Conservation (phyloP, 2,113 vertebrate species). For the Sylvia atricapilla region DNA sequence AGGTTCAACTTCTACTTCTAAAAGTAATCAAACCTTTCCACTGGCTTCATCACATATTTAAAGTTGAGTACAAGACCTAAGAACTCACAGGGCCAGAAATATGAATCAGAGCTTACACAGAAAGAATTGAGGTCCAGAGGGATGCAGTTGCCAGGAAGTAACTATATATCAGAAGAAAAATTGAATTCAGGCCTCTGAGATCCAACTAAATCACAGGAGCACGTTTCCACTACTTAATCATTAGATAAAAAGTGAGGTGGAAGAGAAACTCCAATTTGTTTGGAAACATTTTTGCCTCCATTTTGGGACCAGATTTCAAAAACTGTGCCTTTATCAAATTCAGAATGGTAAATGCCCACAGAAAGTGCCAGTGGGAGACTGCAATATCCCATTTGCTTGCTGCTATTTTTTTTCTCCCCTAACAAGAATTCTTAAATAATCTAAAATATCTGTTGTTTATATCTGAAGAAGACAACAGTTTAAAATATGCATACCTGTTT, state of each 20-base stretch:
- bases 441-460: background rate
- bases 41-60: background rate
- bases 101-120: background rate
- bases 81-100: background rate
- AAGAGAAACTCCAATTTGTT: background rate
- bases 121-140: background rate
- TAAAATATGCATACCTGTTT: slow-evolving; percentile 7
- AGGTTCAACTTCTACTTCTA: background rate
- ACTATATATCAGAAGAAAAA: background rate
- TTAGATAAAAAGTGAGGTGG: background rate
- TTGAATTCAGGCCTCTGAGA: slow-evolving; percentile 1
- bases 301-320: background rate
- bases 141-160: background rate
- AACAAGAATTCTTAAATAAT: background rate
- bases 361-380: background rate
- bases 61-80: background rate
- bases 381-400: background rate
- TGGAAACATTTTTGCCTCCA: background rate
- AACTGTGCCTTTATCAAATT: background rate
- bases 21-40: background rate
- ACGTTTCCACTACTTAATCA: background rate
- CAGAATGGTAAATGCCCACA: background rate
- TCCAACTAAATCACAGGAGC: background rate
- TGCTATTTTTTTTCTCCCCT: background rate
- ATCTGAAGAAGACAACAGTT: background rate